Conservation (phyloP, 1,140 invertebrate genomes). For the Achatina immaculata region DNA sequence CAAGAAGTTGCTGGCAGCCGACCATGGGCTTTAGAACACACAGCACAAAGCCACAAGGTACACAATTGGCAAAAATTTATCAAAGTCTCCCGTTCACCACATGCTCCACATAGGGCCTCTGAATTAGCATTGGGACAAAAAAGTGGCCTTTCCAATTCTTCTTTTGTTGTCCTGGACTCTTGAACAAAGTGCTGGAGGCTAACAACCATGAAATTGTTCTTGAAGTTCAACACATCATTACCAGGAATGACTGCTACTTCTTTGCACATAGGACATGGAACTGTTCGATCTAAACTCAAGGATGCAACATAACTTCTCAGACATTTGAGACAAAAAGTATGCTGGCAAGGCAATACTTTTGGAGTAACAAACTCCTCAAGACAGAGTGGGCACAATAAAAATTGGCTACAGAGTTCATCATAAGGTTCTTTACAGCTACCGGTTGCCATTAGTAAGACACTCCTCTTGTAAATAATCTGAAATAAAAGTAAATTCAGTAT, state of each 20-base stretch:
- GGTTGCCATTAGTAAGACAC: too few species aligned
- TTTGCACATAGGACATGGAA: conserved; percentile 34
- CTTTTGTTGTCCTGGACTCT: background rate
- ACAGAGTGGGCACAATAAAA: conserved; percentile 29
- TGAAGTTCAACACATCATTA: conserved; percentile 25
- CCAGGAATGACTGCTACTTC: conserved; percentile 24
- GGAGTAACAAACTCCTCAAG: conserved; percentile 23
- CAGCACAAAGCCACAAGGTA: conserved; percentile 30
- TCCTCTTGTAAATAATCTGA: too few species aligned
- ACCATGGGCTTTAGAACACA: conserved; percentile 22
- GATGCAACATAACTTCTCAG: conserved; percentile 27
- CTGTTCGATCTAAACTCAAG: background rate
- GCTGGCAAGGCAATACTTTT: conserved; percentile 39
- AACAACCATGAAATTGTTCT: conserved; percentile 29
- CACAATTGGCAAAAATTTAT: conserved; percentile 11
- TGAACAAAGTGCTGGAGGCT: conserved; percentile 29
- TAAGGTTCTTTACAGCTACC: background rate
- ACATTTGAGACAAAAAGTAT: conserved; percentile 32
- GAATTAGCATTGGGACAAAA: background rate
- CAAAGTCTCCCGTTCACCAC: background rate
- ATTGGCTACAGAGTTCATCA: conserved; percentile 22
- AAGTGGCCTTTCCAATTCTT: background rate
- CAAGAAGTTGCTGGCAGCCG: conserved; percentile 12
- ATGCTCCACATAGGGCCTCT: conserved; percentile 15
- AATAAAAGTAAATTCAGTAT: too few species aligned